Evolutionary conservation across 2,797 vertebrate genomes (phyloP), one percentile per base, ranked within the genome.

Genomic region (Lateolabrax maculatus): DNA sequence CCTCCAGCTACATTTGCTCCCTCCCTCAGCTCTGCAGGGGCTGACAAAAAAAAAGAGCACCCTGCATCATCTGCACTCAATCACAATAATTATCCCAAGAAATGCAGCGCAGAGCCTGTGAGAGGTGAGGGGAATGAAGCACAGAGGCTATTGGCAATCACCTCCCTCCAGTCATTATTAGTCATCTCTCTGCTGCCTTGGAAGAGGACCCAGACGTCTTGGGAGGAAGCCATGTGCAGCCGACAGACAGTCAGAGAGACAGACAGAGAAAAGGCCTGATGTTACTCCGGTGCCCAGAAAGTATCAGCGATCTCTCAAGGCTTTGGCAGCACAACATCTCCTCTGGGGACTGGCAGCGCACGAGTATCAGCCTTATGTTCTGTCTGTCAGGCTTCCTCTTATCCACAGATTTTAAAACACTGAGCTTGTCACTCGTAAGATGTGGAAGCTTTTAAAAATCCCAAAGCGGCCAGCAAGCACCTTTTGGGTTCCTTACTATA

Each of bases 71-170:
- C 92, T 92, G 90, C 84, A 86, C 83, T 89, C 89, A 91, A 94
- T 93, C 90, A 92, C 80, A 91, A 88, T 89, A 92, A 93, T 92
- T 86, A 92, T 89, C 83, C 87, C 9, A 43, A 91, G 90, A 90
- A 90, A 89, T 84, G 87, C 80, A 75, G 46, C 51, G 65, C 83
- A 68, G 85, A 90, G 88, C 67, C 81, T 58, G 82, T 61, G 85
- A 87, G 89, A 90, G 88, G 88, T 92, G 90, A 84, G 82, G 83
- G 87, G 86, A 90, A 88, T 71, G 85, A 75, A 90, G 87, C 88
- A 88, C 88, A 80, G 88, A 84, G 90, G 91, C 90, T 89, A 69
- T 81, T 92, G 91, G 91, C 92, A 86, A 76, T 81, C 81, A 18
- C 84, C 84, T 90, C 87, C 83, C 87, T 87, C 68, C 83, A 86